Evolutionary conservation across 2,888 invertebrate genomes (phyloP).

Genomic region (Lasius fuliginosus): DNA sequence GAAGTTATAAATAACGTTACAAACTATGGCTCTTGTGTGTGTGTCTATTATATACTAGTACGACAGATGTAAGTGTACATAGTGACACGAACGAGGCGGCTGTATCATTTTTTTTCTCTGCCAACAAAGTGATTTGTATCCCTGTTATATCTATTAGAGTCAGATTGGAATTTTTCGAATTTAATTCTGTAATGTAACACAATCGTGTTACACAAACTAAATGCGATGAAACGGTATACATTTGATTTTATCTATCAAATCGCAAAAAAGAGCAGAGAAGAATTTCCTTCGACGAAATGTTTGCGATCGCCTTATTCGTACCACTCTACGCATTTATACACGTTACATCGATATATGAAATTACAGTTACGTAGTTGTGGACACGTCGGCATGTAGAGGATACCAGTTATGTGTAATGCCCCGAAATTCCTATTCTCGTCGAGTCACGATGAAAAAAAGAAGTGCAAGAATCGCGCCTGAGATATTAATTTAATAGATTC

Average conservation of each 20-base stretch:
- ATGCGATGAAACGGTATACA: not conserved
- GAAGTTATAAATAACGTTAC: slow-evolving; percentile 79
- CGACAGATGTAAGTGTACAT: slow-evolving; percentile 70
- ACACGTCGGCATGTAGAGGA: slow-evolving; percentile 58
- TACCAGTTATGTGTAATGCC: slow-evolving; percentile 64
- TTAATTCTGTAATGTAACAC: not conserved
- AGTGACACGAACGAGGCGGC: slow-evolving; percentile 2
- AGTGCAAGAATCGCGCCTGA: slow-evolving; percentile 20
- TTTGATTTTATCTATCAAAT: not conserved
- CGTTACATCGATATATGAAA: slow-evolving; percentile 71
- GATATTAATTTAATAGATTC: slow-evolving; percentile 21
- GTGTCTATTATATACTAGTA: slow-evolving; percentile 74
- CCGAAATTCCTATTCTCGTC: slow-evolving; percentile 70
- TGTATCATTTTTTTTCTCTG: slow-evolving; percentile 5
- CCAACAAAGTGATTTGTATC: not conserved
- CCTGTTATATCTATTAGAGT: not conserved
- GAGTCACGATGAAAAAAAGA: slow-evolving; percentile 7
- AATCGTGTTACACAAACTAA: not conserved
- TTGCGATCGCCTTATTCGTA: slow-evolving; percentile 4
- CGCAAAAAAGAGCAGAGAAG: not conserved
- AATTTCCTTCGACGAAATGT: not conserved
- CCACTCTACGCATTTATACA: slow-evolving; percentile 36
- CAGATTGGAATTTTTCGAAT: not conserved
- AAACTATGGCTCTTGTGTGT: slow-evolving; percentile 76
- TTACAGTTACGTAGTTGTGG: slow-evolving; percentile 69